phyloP scores from a whole-genome alignment of 2,888 invertebrate genomes.

The Dugesia japonica region DNA sequence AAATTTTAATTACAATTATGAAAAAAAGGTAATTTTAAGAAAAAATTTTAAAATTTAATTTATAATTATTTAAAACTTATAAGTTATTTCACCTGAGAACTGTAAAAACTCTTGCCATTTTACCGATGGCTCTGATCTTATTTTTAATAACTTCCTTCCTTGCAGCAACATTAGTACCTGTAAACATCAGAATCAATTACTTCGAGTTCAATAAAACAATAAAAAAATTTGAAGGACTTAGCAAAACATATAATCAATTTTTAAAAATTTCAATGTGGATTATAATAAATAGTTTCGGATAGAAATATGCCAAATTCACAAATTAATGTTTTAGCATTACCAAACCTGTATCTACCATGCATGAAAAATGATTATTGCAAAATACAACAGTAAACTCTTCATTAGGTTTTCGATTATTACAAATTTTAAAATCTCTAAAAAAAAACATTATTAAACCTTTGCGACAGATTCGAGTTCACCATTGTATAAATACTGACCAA shows the following conservation, averaged over 20 bases:
- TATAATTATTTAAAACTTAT: too few relatives aligned
- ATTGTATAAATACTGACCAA: neutral
- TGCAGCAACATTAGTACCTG: slow-evolving; percentile 49
- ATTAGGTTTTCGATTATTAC: neutral
- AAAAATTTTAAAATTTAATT: neutral
- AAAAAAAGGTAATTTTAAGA: neutral
- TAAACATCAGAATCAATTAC: neutral
- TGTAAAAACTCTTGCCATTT: slow-evolving; percentile 98
- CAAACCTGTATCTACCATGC: neutral
- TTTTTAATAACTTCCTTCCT: slow-evolving; percentile 97
- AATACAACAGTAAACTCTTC: neutral
- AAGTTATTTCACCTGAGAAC: slow-evolving; percentile 63
- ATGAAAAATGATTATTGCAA: neutral
- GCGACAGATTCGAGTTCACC: neutral
- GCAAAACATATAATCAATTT: too few relatives aligned
- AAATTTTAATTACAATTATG: neutral
- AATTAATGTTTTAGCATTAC: neutral
- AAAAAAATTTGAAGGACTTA: too few relatives aligned
- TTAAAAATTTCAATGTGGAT: neutral
- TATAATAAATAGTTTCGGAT: neutral
- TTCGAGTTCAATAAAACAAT: neutral
- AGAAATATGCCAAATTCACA: neutral
- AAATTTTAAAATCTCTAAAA: neutral
- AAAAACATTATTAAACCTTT: too few relatives aligned
- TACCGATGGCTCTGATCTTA: slow-evolving; percentile 97